Conservation (phyloP, 2,113 vertebrate species). For the Cnemophilus loriae region DNA sequence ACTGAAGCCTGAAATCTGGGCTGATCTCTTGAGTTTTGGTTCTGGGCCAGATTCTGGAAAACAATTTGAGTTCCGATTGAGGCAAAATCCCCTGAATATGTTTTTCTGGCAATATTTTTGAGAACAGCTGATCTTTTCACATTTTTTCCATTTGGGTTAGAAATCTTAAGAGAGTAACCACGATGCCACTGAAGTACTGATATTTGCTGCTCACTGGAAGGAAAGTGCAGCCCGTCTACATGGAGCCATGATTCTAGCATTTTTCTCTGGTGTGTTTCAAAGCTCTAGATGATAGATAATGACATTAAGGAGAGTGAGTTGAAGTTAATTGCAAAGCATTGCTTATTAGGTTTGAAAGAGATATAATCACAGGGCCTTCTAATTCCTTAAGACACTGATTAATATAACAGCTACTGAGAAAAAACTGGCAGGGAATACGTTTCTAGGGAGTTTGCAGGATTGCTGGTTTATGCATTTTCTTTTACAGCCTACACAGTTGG, state of each 20-base stretch:
- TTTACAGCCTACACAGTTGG: conserved; percentile 68
- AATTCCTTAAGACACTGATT: conserved; percentile 63
- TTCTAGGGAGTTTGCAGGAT: conserved; percentile 64
- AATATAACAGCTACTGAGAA: conserved; percentile 59
- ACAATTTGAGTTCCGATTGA: neutral
- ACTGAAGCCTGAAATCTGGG: neutral
- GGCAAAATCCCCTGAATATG: conserved; percentile 25
- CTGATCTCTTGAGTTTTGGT: neutral
- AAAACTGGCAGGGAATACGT: conserved; percentile 47
- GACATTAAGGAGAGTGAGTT: conserved; percentile 15
- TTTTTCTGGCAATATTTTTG: conserved; percentile 38
- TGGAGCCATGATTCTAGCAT: neutral
- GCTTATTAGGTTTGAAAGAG: conserved; percentile 54
- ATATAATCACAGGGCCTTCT: conserved; percentile 45
- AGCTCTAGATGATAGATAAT: neutral
- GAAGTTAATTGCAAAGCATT: conserved; percentile 46
- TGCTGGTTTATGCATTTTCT: conserved; percentile 69
- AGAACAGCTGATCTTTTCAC: conserved; percentile 58
- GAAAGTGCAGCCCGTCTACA: neutral
- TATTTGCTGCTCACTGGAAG: neutral
- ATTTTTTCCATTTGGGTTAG: conserved; percentile 54
- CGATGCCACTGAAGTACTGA: conserved; percentile 35
- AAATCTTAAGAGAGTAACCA: neutral
- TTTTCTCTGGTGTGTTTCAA: neutral
- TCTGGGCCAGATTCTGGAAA: conserved; percentile 36